Evolutionary conservation across 2,113 vertebrate species (phyloP).

Genomic region (Grantiella picta): DNA sequence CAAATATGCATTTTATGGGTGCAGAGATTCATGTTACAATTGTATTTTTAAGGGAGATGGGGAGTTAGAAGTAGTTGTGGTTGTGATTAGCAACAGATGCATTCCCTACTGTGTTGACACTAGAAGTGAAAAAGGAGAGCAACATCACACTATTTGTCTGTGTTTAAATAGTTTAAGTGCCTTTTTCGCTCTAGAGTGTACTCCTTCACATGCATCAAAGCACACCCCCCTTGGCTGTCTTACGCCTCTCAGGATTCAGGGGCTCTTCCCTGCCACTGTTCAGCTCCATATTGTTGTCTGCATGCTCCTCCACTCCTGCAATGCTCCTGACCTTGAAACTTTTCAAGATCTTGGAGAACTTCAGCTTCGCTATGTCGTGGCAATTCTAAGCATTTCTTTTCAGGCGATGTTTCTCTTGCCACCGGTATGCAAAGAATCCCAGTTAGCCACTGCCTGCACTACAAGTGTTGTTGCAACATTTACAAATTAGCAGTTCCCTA

Average conservation of each 20-base stretch:
- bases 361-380: background rate
- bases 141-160: background rate
- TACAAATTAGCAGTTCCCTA: background rate
- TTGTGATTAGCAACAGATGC: background rate
- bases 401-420: background rate
- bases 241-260: rapidly evolving
- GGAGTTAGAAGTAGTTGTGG: conserved; percentile 13
- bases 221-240: background rate
- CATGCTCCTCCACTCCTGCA: background rate
- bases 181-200: background rate
- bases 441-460: background rate
- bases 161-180: background rate
- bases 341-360: background rate
- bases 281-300: background rate
- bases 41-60: background rate
- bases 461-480: background rate
- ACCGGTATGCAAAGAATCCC: rapidly evolving
- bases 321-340: background rate
- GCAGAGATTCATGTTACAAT: background rate
- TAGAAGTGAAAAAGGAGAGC: background rate
- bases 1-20: background rate
- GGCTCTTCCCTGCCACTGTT: background rate
- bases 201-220: background rate
- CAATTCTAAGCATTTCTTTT: background rate
- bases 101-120: conserved; percentile 7